A percentile compares a stretch with the other conserved stretches of the same genome.
phyloP scores from a whole-genome alignment of 2,113 vertebrate species.

The Marcusenius ussheri region DNA sequence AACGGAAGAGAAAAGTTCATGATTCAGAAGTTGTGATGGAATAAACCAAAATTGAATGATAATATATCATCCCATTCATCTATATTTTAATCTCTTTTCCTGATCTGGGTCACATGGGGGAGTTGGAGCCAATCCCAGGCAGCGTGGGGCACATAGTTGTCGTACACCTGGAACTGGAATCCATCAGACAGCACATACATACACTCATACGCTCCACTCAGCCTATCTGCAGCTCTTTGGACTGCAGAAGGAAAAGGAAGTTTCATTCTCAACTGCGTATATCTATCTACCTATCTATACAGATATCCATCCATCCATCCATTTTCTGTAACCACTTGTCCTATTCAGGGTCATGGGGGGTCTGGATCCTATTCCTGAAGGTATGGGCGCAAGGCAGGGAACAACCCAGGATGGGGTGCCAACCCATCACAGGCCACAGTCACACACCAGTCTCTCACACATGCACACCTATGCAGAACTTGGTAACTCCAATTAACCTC shows the following conservation, averaged over 20 bases:
- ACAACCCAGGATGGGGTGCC: no score
- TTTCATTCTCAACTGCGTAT: background rate
- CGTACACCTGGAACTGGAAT: background rate
- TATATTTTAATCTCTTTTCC: background rate
- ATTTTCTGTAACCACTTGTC: no score
- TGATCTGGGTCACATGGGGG: background rate
- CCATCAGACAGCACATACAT: background rate
- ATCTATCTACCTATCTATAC: background rate
- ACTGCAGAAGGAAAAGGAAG: background rate
- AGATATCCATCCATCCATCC: background rate
- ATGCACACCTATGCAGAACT: no score
- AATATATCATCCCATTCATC: background rate
- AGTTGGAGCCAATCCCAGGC: background rate
- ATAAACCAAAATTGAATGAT: background rate
- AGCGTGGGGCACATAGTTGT: background rate
- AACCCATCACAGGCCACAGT: no score
- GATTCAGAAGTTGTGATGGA: background rate
- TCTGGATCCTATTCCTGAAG: no score
- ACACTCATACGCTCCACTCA: background rate
- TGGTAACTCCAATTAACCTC: no score
- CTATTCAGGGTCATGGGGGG: no score
- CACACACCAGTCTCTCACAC: no score
- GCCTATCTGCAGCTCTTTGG: background rate
- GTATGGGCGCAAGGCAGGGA: no score
- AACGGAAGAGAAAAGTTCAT: background rate